Evolutionary conservation across 2,797 vertebrate genomes (phyloP), one percentile per base, ranked within the genome.

Genomic region (Bradypodion pumilum): DNA sequence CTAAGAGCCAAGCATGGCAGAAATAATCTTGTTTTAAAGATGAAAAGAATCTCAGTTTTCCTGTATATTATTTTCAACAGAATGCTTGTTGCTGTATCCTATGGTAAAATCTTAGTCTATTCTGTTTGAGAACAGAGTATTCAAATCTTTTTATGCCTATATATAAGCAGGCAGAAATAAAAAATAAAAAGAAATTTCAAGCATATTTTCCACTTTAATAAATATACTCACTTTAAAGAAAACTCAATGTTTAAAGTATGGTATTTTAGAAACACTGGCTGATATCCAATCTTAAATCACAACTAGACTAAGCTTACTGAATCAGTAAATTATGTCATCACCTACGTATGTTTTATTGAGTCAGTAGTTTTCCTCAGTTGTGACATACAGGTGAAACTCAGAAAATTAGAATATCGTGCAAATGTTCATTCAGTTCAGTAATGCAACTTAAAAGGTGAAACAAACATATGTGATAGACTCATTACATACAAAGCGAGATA

Each of bases 11-110:
- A n/a, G 32, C 81, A 2, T 83, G 52, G 81, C 59, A 59, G 81
- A 90, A 91, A 63, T 73, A 87, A 85, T 81, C 0, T 80, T 62
- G 69, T 87, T 88, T 1, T 78, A 82, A 88, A 88, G 13, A 27
- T 87, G 73, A 62, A 73, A 44, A 10, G 68, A 90, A 91, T 52
- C 10, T 82, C 42, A 5, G 0, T 87, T 85, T 85, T 87, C 72
- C 35, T 87, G 77, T 78, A 37, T 85, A 77, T 66, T 52, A 82
- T 89, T 32, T 8, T 19, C 0, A 52, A 27, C 2, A 73, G 80
- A 78, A 32, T 84, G 2, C 1, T 1, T 88, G 83, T 13, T 65
- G 49, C 32, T 74, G 10, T 1, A 82, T 25, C 40, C 4, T 29
- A 21, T 44, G 65, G 29, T 66, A 40, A 80, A 63, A 0, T 0